phyloP scores from a whole-genome alignment of 2,113 vertebrate genomes.

The Ibidorhyncha struthersii region DNA sequence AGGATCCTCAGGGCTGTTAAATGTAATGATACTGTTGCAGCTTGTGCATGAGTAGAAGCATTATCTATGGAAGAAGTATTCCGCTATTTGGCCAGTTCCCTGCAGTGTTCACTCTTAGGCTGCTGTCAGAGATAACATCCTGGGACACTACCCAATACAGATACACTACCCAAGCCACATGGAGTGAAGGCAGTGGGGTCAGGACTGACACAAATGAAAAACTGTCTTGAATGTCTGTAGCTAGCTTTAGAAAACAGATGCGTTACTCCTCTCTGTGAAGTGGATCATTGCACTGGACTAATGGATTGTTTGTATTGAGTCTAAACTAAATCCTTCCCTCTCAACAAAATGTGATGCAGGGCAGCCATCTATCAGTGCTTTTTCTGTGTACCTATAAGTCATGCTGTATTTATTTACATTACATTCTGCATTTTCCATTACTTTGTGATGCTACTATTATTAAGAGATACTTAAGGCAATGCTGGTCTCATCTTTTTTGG shows the following conservation, averaged over 20 bases:
- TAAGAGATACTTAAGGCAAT: not conserved
- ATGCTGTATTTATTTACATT: not conserved
- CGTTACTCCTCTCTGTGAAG: not conserved
- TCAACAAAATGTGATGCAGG: not conserved
- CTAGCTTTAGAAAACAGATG: not conserved
- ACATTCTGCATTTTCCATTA: not conserved
- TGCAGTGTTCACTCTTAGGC: not conserved
- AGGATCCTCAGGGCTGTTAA: not conserved
- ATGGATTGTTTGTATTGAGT: not conserved
- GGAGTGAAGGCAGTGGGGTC: not conserved
- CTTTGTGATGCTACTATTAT: not conserved
- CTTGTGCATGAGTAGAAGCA: not conserved
- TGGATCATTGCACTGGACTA: not conserved
- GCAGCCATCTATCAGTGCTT: not conserved
- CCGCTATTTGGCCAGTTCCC: not conserved
- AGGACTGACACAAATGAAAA: not conserved
- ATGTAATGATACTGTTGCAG: not conserved
- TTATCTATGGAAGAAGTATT: not conserved
- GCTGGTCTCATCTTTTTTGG: not conserved
- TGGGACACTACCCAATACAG: not conserved
- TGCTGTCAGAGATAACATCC: not conserved
- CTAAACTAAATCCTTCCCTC: not conserved
- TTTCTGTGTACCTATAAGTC: not conserved
- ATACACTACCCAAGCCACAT: rapidly evolving
- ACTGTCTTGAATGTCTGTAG: not conserved